Percentiles rank a stretch among this genome's conserved stretches.
These are phyloP conservation scores for Alethe castanea DNA, from an alignment of 2,113 vertebrate species.

Conservation along the genomic window DNA sequence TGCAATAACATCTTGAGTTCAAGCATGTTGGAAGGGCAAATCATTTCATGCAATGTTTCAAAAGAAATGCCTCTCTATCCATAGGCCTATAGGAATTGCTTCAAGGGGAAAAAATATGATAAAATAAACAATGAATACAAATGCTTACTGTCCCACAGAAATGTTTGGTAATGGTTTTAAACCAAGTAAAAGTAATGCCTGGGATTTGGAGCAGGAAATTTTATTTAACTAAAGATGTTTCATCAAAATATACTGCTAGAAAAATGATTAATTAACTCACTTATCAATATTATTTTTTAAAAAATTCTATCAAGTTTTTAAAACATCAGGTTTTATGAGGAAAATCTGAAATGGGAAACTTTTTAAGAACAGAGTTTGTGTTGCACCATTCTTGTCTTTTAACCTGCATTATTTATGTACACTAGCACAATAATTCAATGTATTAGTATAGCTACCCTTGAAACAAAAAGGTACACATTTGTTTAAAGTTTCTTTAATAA, in stretches of 20 bases:
- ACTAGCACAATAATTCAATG: neutral
- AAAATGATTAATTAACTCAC: neutral
- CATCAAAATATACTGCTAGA: neutral
- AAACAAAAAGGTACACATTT: slow-evolving; percentile 27
- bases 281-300: neutral
- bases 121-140: neutral
- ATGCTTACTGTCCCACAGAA: neutral
- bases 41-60: neutral
- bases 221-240: neutral
- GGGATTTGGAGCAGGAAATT: neutral
- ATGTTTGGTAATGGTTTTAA: neutral
- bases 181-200: neutral
- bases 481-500: slow-evolving; percentile 36
- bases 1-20: neutral
- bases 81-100: neutral
- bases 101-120: neutral
- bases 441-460: neutral
- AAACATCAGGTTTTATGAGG: neutral
- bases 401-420: neutral
- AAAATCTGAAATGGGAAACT: neutral
- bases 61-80: neutral
- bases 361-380: neutral
- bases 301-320: neutral
- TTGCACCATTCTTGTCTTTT: slow-evolving; percentile 15
- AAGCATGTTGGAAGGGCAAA: neutral